Evolutionary conservation across 2,113 vertebrate species (phyloP), one percentile per base, ranked within the genome.

Genomic region (Alces alces): DNA sequence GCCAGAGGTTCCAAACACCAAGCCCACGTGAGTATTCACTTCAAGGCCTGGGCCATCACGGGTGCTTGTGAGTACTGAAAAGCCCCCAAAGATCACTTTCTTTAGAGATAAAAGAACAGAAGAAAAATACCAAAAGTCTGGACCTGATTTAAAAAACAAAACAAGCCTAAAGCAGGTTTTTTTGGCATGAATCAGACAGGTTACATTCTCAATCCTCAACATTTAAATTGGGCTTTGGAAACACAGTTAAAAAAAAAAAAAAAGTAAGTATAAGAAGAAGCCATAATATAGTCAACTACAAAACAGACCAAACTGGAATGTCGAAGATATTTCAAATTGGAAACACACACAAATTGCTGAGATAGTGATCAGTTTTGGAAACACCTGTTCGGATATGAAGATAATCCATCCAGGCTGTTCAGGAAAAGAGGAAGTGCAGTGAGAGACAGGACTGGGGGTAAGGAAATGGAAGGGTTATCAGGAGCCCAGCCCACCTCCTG

Each of bases 171-270:
- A 89, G 54, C 39, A 86, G 47, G 13, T 30, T 95, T 84, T 57
- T 70, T 60, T 15, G 84, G 39, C 45, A 82, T 43, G 55, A 96
- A 87, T 84, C 33, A 57, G 73, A 90, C 8, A 94, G 79, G 33
- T 94, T 97, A 28, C 25, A 66, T 61, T 89, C 50, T 97, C 83
- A 91, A 83, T 96, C 19, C 27, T 58, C 43, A 97, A 86, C 4
- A 76, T 76, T 82, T 97, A 87, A 76, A 94, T 15, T 89, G 80
- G 28, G 25, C 36, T 96, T 88, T 92, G 54, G 50, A 95, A 95
- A 90, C 3, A 36, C 91, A 79, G 66, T 1, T 1, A 12, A 3
- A 57, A 36, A 85, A 33, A 16, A 17, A 60, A 13, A 11, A 86
- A 54, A 16, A 43, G 3, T 36, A 43, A 86, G 6, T 39, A 55